Evolutionary conservation across 2,113 vertebrate genomes (phyloP).

Genomic region (Ptyas mucosa): DNA sequence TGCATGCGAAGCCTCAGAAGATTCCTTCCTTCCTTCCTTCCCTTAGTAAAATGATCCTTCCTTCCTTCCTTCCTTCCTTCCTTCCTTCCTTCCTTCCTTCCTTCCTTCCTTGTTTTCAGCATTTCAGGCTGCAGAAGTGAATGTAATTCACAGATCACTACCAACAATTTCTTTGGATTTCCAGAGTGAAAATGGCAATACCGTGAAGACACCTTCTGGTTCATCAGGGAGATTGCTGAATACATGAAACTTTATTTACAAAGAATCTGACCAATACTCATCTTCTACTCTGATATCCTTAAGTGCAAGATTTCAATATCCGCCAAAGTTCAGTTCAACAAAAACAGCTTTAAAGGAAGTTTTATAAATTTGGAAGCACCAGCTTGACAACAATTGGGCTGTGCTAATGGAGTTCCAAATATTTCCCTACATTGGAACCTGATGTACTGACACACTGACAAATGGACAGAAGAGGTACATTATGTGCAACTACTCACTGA

Average conservation of each 20-base stretch:
- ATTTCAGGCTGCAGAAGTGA: neutral
- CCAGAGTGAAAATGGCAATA: neutral
- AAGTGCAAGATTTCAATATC: neutral
- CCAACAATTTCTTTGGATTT: neutral
- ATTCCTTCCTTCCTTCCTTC: neutral
- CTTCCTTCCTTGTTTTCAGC: neutral
- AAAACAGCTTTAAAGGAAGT: neutral
- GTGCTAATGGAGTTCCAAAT: neutral
- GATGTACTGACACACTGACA: neutral
- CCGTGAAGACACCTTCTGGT: neutral
- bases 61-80: no score
- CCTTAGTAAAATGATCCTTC: no score
- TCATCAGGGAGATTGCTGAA: neutral
- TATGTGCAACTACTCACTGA: neutral
- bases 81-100: no score
- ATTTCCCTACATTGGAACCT: neutral
- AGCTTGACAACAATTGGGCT: neutral
- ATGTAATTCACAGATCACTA: neutral
- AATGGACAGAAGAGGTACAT: neutral
- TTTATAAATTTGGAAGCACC: neutral
- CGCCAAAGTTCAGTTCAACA: neutral
- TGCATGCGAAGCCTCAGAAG: neutral
- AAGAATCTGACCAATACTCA: neutral
- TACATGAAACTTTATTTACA: neutral
- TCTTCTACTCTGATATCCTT: neutral